Conservation (phyloP, 2,113 vertebrate species). For the Paradisaea rubra region DNA sequence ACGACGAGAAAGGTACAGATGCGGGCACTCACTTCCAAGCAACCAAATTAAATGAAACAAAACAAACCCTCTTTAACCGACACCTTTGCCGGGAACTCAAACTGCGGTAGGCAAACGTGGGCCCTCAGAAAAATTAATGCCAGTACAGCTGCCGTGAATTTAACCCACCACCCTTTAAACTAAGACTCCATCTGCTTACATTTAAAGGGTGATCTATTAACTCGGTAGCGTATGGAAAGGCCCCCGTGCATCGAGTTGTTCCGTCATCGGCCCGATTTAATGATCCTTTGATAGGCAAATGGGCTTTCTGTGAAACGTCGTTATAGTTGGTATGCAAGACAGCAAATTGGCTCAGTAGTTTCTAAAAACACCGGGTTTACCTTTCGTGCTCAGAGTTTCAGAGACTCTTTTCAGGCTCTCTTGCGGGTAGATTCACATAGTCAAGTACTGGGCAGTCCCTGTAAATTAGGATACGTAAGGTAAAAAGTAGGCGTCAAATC, state of each 20-base stretch:
- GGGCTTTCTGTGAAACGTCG: not conserved
- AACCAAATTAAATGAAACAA: not conserved
- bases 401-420: not conserved
- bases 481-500: not conserved
- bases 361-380: not conserved
- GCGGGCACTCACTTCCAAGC: not conserved
- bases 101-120: not conserved
- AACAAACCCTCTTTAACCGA: not conserved
- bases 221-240: not conserved
- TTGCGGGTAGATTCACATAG: conserved; percentile 3
- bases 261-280: not conserved
- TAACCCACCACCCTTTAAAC: not conserved
- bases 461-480: not conserved
- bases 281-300: not conserved
- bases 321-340: not conserved
- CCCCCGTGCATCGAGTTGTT: not conserved
- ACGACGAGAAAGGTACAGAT: conserved; percentile 95
- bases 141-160: not conserved
- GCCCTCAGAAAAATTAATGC: not conserved
- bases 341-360: not conserved
- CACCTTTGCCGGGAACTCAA: not conserved
- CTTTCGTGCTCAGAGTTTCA: not conserved
- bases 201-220: conserved; percentile 39
- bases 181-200: not conserved
- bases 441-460: not conserved